Evolutionary conservation across 2,888 invertebrate species (phyloP).

Genomic region (Eupithecia abbreviata): DNA sequence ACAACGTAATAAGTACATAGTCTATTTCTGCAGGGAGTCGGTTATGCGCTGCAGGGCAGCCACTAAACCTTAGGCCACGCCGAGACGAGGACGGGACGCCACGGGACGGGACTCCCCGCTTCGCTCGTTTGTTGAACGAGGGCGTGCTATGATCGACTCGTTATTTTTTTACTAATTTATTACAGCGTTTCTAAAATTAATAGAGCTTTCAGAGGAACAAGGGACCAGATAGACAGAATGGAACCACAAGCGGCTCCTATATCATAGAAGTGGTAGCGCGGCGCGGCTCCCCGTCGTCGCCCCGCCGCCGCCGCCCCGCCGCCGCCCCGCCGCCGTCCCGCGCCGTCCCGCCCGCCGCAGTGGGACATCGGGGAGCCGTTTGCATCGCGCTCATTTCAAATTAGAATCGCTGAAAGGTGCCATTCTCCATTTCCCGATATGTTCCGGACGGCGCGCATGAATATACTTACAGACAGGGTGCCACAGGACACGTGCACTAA

Average conservation of each 20-base stretch:
- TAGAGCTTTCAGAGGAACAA: conserved; percentile 4
- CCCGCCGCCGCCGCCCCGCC: background rate
- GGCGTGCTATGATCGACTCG: background rate
- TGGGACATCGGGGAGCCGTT: background rate
- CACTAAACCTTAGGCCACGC: background rate
- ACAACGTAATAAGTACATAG: background rate
- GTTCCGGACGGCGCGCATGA: background rate
- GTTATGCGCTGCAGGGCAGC: background rate
- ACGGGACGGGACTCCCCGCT: background rate
- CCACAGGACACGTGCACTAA: too few relatives aligned
- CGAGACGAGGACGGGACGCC: background rate
- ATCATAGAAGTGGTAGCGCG: background rate
- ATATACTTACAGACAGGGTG: background rate
- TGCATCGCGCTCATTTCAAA: conserved; percentile 16
- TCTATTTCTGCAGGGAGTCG: background rate
- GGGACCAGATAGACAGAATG: background rate
- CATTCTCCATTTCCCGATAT: conserved; percentile 11
- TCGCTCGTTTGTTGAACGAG: background rate
- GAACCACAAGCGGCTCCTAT: background rate
- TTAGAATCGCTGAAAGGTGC: conserved; percentile 12
- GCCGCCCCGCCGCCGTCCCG: background rate
- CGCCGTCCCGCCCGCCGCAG: background rate
- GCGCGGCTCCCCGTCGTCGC: background rate
- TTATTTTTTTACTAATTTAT: background rate
- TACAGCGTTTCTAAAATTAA: background rate